Percentiles rank a stretch among this genome's conserved stretches.
Conservation (phyloP, 92 coral and sea anemone species). For the Siderastrea radians region DNA sequence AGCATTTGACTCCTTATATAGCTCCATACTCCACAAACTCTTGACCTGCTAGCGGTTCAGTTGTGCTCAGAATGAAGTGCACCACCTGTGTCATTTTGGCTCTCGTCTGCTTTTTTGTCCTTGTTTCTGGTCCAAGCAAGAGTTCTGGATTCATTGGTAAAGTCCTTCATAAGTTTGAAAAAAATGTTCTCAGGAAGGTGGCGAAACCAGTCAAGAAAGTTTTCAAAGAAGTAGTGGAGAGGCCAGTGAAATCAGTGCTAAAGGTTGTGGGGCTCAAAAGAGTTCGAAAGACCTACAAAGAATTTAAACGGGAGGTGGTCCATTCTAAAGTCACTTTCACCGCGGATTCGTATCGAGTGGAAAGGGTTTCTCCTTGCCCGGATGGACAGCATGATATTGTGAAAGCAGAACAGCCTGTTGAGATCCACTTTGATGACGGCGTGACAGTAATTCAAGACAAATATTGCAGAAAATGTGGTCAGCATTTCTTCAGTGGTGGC, state of each 20-base stretch:
- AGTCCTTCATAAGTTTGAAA: slow-evolving; percentile 41
- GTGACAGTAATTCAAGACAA: slow-evolving; percentile 66
- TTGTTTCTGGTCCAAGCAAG: slow-evolving; percentile 30
- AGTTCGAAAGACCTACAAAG: slow-evolving; percentile 68
- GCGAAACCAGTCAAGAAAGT: slow-evolving; percentile 68
- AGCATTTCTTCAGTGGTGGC: slow-evolving; percentile 59
- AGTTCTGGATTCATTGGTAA: slow-evolving; percentile 45
- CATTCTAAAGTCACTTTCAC: slow-evolving; percentile 77
- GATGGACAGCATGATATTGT: slow-evolving; percentile 79
- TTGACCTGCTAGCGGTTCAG: not conserved
- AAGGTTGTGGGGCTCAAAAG: slow-evolving; percentile 65
- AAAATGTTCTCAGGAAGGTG: slow-evolving; percentile 46
- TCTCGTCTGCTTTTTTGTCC: slow-evolving; percentile 1
- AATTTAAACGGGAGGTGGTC: slow-evolving; percentile 63
- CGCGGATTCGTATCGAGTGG: slow-evolving; percentile 68
- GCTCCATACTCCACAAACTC: not conserved
- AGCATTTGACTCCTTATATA: not conserved
- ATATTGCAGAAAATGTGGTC: slow-evolving; percentile 82
- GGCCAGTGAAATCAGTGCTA: slow-evolving; percentile 62
- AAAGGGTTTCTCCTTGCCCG: slow-evolving; percentile 72
- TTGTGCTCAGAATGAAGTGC: slow-evolving; percentile 25
- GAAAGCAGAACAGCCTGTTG: slow-evolving; percentile 70
- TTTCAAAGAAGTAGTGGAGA: slow-evolving; percentile 65
- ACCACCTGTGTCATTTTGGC: not conserved
- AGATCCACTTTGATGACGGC: slow-evolving; percentile 72